Evolutionary conservation across 2,888 invertebrate genomes (phyloP), one percentile per base, ranked within the genome.

Genomic region (Ectropis crepuscularia): DNA sequence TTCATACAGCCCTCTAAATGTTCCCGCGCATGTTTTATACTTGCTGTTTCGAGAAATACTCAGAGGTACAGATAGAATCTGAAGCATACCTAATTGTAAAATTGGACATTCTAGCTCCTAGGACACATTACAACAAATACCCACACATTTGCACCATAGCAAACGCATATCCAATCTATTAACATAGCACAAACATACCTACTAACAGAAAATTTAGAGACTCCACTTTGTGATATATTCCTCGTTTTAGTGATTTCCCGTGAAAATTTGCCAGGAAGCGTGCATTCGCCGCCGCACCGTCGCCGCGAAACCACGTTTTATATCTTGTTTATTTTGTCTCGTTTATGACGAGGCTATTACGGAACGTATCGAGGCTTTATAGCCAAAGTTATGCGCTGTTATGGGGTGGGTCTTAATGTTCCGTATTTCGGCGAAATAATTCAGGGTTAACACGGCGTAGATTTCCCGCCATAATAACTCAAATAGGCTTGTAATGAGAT

Each of bases 241-340:
- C 16, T 28, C 16, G 16, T 10, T 8, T 51, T 10, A 41, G 41
- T 10, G 41, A 28, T 51, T 28, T 51, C 4, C 9, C 8, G n/a
- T 28, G 12, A 41, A 51, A n/a, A 6, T 5, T 16, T 12, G 39
- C 50, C 39, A 50, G 49, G 38, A 49, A 41, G 43, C n/a, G 16
- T 53, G 43, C 43, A 53, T 5, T 6, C 41, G 41, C 41, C 57
- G 46, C 51, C 59, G 6, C 42, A 37, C 46, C 53, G 53, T 47
- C 39, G 60, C 60, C 51, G 45, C 5, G 59, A 41, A 53, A 39
- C 41, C 60, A 45, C 60, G 41, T 53, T 59, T 60, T 53, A 53
- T 53, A 16, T 36, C 46, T 53, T 59, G 59, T 60, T 61, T 61
- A 61, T 55, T 61, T 61, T 55, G 61, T 50, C 43, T 49, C 49